Percentiles rank a stretch among this genome's conserved stretches.
These are phyloP conservation scores for Hipposideros armiger DNA, from an alignment of 2,113 vertebrate species.

Conservation along the genomic window DNA sequence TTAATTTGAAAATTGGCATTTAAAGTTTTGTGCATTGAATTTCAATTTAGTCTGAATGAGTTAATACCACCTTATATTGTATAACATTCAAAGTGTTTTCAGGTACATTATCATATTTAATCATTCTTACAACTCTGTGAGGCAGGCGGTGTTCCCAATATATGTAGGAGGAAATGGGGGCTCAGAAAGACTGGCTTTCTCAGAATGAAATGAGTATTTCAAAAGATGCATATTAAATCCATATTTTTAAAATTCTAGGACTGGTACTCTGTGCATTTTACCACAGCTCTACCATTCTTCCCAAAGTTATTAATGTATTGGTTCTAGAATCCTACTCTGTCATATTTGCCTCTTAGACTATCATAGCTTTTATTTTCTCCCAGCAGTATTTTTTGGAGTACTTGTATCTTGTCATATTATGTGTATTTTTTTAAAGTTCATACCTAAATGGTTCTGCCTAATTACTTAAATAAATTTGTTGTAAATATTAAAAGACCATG, in stretches of 20 bases:
- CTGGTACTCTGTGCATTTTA: neutral
- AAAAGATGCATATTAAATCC: conserved; percentile 4
- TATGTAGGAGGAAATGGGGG: neutral
- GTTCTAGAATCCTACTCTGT: neutral
- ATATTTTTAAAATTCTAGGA: neutral
- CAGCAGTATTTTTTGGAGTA: neutral
- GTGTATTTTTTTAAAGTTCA: conserved; percentile 29
- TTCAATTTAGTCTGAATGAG: neutral
- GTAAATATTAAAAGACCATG: conserved; percentile 23
- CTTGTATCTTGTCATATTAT: conserved; percentile 16
- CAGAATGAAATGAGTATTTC: conserved; percentile 37
- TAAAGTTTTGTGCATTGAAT: conserved; percentile 31
- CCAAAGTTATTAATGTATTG: conserved; percentile 20
- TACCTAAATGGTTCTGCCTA: conserved; percentile 46
- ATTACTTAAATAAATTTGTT: neutral
- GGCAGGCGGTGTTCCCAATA: neutral
- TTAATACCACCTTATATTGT: neutral
- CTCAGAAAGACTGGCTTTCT: neutral
- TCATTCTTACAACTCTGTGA: neutral
- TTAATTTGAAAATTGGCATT: conserved; percentile 42
- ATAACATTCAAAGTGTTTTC: conserved; percentile 34
- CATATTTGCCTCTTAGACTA: neutral
- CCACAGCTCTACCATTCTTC: neutral
- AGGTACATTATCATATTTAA: conserved; percentile 23
- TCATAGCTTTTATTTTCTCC: neutral